phyloP scores from a whole-genome alignment of 2,888 invertebrate species.

The Merodon equestris region DNA sequence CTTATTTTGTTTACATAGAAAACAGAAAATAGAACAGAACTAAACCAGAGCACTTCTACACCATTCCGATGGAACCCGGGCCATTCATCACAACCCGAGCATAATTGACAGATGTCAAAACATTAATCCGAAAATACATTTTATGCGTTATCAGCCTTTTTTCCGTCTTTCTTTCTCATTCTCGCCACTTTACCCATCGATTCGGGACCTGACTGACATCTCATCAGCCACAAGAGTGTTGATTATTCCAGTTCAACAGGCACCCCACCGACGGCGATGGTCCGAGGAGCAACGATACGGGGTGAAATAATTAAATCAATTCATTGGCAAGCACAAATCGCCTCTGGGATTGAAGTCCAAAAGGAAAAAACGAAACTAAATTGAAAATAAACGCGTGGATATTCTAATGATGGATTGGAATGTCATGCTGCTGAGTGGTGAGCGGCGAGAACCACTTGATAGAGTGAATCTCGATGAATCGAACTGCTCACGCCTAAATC shows the following conservation, averaged over 20 bases:
- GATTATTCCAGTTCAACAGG: slow-evolving; percentile 58
- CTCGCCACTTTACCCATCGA: background rate
- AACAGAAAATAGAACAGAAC: background rate
- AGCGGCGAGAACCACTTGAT: background rate
- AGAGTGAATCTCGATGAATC: slow-evolving; percentile 16
- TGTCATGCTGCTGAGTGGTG: slow-evolving; percentile 22
- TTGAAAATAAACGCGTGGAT: background rate
- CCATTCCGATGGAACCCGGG: slow-evolving; percentile 3
- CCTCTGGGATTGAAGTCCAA: slow-evolving; percentile 43
- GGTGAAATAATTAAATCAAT: slow-evolving; percentile 64
- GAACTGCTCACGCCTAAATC: slow-evolving; percentile 27
- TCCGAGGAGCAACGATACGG: background rate
- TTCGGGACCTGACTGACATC: slow-evolving; percentile 49
- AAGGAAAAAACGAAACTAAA: slow-evolving; percentile 6
- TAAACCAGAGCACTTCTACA: background rate
- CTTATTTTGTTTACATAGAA: background rate
- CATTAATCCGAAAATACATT: slow-evolving; percentile 61
- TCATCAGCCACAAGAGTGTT: slow-evolving; percentile 62
- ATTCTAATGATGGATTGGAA: slow-evolving; percentile 54
- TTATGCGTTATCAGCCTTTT: slow-evolving; percentile 44
- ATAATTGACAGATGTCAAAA: slow-evolving; percentile 65
- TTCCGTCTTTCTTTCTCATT: background rate
- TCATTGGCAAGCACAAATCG: slow-evolving; percentile 54
- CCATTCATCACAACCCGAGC: slow-evolving; percentile 38
- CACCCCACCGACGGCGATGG: slow-evolving; percentile 1